A percentile compares a stretch with the other conserved stretches of the same genome.
These are phyloP conservation scores for Rhabdomys pumilio DNA, from an alignment of 2,797 vertebrate species.

Conservation along the genomic window DNA sequence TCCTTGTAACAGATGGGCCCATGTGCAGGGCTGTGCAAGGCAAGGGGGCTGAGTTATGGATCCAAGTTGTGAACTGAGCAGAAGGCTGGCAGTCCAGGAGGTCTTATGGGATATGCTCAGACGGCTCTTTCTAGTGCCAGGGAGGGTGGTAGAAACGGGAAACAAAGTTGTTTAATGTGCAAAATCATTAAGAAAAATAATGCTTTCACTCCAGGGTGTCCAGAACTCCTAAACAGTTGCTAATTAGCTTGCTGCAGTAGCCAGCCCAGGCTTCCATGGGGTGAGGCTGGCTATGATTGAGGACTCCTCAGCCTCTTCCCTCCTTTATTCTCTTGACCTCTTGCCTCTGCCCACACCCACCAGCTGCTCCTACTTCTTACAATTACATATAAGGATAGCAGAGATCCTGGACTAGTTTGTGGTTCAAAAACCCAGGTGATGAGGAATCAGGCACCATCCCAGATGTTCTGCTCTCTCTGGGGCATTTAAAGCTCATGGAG, in stretches of 20 bases:
- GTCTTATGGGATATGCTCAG: neutral
- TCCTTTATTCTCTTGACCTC: neutral
- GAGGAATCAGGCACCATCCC: neutral
- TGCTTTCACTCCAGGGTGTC: conserved; percentile 53
- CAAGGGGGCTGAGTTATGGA: neutral
- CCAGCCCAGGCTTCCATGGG: neutral
- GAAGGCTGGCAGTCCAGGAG: conserved; percentile 11
- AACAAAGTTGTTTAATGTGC: conserved; percentile 71
- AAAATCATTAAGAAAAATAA: conserved; percentile 75
- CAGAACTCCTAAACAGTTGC: conserved; percentile 47
- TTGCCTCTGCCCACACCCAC: neutral
- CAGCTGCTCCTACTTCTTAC: neutral
- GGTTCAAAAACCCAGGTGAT: neutral
- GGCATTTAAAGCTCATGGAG: neutral
- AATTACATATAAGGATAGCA: neutral
- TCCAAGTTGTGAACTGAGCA: neutral
- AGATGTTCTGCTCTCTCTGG: neutral
- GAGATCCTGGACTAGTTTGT: neutral
- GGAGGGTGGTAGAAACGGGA: neutral
- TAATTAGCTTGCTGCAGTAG: conserved; percentile 66
- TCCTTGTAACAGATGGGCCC: neutral
- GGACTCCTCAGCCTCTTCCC: neutral
- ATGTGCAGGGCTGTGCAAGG: neutral
- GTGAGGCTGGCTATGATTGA: neutral
- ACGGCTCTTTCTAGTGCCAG: neutral